Evolutionary conservation across 2,113 vertebrate genomes (phyloP).

Genomic region (Scortum barcoo): DNA sequence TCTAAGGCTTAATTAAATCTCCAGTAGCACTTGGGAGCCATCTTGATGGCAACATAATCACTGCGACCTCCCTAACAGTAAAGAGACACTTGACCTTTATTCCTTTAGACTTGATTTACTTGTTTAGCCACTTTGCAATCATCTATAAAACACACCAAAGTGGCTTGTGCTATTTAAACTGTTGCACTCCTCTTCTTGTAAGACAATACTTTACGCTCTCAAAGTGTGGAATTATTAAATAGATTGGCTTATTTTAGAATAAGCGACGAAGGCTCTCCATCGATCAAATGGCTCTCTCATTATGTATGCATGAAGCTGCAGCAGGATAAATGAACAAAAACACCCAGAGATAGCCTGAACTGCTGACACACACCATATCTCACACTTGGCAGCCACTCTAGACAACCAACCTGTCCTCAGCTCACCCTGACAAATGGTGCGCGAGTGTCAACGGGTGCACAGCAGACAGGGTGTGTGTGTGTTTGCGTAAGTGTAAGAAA

Average conservation of each 20-base stretch:
- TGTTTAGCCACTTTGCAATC: not conserved
- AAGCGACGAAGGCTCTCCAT: slow-evolving; percentile 35
- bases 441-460: slow-evolving; percentile 61
- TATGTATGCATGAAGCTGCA: slow-evolving; percentile 63
- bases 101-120: not conserved
- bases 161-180: not conserved
- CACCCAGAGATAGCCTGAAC: slow-evolving; percentile 60
- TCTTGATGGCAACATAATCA: slow-evolving; percentile 3
- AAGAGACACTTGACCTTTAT: not conserved
- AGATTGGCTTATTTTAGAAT: slow-evolving; percentile 53
- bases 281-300: slow-evolving; percentile 53
- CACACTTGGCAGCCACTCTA: slow-evolving; percentile 66
- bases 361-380: slow-evolving; percentile 66
- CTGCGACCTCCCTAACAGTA: not conserved
- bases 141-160: slow-evolving; percentile 11
- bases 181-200: not conserved
- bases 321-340: slow-evolving; percentile 68
- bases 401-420: slow-evolving; percentile 60
- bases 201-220: slow-evolving; percentile 26
- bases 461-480: not conserved
- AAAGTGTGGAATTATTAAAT: slow-evolving; percentile 41
- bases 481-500: slow-evolving; percentile 16
- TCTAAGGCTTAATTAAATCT: not conserved
- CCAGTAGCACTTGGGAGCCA: not conserved
- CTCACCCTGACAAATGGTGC: slow-evolving; percentile 68